Conservation (phyloP, 1,140 invertebrate genomes). For the Acromyrmex echinatior region DNA sequence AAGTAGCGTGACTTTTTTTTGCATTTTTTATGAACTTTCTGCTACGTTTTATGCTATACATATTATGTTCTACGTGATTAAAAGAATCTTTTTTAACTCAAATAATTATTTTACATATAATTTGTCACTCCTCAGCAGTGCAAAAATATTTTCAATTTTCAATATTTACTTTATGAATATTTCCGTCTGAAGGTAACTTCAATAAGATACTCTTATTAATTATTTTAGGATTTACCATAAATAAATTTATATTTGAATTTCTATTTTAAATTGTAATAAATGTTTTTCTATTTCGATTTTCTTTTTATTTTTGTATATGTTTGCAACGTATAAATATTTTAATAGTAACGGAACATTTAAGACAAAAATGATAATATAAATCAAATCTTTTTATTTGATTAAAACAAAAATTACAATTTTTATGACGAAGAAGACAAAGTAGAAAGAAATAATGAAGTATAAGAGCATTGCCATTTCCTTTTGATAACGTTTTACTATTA, state of each 20-base stretch:
- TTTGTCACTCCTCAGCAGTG: neutral
- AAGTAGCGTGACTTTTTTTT: neutral
- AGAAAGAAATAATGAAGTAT: conserved; percentile 22
- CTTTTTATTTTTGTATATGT: neutral
- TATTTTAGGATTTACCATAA: neutral
- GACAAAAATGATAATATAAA: neutral
- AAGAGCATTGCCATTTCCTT: conserved; percentile 45
- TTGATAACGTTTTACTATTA: conserved; percentile 79
- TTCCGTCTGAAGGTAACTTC: neutral
- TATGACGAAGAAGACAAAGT: neutral
- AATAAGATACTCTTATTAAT: neutral
- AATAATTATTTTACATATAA: neutral
- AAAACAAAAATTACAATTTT: conserved; percentile 10
- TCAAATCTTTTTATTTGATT: neutral
- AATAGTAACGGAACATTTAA: neutral
- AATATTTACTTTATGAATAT: neutral
- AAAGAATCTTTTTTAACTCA: neutral
- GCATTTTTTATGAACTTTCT: conserved; percentile 7
- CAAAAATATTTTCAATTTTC: neutral
- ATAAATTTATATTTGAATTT: neutral
- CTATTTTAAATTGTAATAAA: neutral
- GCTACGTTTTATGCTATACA: too few species aligned
- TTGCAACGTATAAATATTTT: neutral
- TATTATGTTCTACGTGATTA: neutral
- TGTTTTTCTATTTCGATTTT: neutral